Evolutionary conservation across 2,888 invertebrate species (phyloP).

Genomic region (Omphaloscelis lunosa): DNA sequence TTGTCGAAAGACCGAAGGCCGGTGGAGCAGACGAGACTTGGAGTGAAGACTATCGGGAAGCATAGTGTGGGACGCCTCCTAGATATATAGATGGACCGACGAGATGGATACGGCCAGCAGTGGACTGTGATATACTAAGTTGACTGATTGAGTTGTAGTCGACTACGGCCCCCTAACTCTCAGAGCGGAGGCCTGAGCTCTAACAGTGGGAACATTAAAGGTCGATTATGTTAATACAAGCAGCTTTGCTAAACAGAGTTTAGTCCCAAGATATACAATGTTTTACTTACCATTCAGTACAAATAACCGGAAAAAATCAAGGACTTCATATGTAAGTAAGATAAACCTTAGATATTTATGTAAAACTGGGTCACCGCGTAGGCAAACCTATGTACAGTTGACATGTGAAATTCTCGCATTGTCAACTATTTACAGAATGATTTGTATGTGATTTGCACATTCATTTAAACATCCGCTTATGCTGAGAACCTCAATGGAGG

Average conservation of each 20-base stretch:
- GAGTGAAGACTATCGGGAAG: neutral
- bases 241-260: too few relatives aligned
- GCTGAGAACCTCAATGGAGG: conserved; percentile 11
- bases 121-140: neutral
- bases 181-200: neutral
- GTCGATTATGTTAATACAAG: neutral
- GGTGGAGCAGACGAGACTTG: neutral
- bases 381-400: conserved; percentile 28
- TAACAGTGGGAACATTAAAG: neutral
- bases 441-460: conserved; percentile 43
- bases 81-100: neutral
- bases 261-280: neutral
- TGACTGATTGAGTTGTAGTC: neutral
- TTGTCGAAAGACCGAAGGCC: neutral
- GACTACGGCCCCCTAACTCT: neutral
- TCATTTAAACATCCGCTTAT: conserved; percentile 40
- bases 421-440: conserved; percentile 34
- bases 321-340: neutral
- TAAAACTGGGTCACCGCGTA: conserved; percentile 27
- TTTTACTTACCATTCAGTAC: neutral
- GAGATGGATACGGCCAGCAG: neutral
- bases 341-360: neutral
- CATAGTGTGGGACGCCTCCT: too few relatives aligned
- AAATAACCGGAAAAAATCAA: conserved; percentile 24
- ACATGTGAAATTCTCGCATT: conserved; percentile 40